phyloP scores from a whole-genome alignment of 2,888 invertebrate genomes.

The Emmelina monodactyla region DNA sequence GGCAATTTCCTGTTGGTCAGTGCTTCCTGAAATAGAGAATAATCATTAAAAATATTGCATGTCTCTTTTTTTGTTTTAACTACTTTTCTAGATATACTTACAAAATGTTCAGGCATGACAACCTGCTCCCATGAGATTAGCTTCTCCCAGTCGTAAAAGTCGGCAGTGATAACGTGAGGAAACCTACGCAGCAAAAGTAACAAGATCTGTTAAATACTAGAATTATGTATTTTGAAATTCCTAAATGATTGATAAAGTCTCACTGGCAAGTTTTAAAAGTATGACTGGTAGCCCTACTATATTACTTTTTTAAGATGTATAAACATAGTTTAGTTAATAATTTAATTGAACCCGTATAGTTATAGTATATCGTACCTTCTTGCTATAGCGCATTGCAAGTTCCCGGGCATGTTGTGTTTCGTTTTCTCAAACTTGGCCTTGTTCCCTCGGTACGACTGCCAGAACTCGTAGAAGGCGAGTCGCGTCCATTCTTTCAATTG shows the following conservation, averaged over 20 bases:
- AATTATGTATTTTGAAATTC: too few relatives aligned
- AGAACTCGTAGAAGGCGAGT: slow-evolving; percentile 31
- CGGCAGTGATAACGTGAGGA: slow-evolving; percentile 24
- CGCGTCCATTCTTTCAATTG: slow-evolving; percentile 38
- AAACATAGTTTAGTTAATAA: too few relatives aligned
- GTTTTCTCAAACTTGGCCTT: slow-evolving; percentile 15
- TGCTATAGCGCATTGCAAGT: slow-evolving; percentile 23
- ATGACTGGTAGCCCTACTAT: too few relatives aligned
- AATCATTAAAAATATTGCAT: not conserved
- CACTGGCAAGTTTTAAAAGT: too few relatives aligned
- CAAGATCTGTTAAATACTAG: too few relatives aligned
- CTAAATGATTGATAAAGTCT: too few relatives aligned
- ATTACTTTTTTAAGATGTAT: too few relatives aligned
- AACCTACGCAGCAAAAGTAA: too few relatives aligned
- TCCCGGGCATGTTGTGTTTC: slow-evolving; percentile 17
- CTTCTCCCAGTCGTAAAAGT: slow-evolving; percentile 32
- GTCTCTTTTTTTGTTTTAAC: not conserved
- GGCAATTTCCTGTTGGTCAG: too few relatives aligned
- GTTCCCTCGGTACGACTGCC: slow-evolving; percentile 26
- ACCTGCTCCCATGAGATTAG: slow-evolving; percentile 24
- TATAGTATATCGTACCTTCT: slow-evolving; percentile 22
- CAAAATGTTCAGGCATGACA: slow-evolving; percentile 36
- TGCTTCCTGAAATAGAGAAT: too few relatives aligned
- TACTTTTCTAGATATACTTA: slow-evolving; percentile 24
- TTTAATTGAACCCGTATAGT: too few relatives aligned